Percentiles rank a stretch among this genome's conserved stretches.
Conservation (phyloP, 2,113 vertebrate species). For the Coptodon rendalli region DNA sequence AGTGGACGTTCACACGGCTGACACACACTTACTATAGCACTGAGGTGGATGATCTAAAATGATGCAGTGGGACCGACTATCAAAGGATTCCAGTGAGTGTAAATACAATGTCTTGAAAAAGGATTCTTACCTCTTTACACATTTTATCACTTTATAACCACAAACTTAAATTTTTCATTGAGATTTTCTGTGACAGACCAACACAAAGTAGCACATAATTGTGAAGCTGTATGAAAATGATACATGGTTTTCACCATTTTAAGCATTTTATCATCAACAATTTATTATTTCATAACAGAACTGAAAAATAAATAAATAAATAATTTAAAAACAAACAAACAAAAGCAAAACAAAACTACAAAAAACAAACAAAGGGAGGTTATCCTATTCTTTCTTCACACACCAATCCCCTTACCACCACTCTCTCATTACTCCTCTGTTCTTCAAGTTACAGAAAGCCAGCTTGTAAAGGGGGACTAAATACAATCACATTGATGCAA, state of each 20-base stretch:
- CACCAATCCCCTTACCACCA: too few relatives aligned
- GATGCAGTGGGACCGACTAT: neutral
- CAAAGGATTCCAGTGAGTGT: fast-evolving
- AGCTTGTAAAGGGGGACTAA: too few relatives aligned
- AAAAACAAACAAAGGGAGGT: too few relatives aligned
- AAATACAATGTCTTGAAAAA: neutral
- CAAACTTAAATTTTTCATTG: neutral
- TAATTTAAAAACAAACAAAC: too few relatives aligned
- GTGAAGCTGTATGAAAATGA: neutral
- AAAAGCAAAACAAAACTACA: too few relatives aligned
- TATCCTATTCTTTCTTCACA: too few relatives aligned
- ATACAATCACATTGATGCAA: too few relatives aligned
- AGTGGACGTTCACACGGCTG: neutral
- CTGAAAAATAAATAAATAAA: too few relatives aligned
- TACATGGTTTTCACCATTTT: neutral
- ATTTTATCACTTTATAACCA: fast-evolving
- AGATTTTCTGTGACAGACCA: neutral
- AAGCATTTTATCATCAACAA: too few relatives aligned
- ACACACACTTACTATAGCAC: neutral
- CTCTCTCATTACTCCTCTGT: too few relatives aligned
- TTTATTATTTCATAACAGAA: too few relatives aligned
- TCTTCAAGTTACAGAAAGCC: too few relatives aligned
- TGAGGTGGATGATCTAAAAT: fast-evolving
- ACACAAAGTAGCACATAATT: neutral
- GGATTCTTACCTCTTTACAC: neutral